Evolutionary conservation across 2,797 vertebrate genomes (phyloP), one percentile per base, ranked within the genome.

Genomic region (Aeoliscus strigatus): DNA sequence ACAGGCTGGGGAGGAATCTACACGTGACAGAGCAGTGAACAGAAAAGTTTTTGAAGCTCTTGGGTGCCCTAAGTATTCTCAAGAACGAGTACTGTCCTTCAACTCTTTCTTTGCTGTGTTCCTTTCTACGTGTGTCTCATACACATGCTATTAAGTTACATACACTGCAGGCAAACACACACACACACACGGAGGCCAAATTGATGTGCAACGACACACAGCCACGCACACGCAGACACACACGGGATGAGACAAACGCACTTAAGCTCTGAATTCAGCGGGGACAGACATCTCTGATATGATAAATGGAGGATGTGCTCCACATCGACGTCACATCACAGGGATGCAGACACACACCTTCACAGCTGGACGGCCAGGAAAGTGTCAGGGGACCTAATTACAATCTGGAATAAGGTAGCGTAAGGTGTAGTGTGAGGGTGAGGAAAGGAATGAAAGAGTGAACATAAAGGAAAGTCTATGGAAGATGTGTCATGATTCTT

Each of bases 351-450:
- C 40, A 52, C 39, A 55, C 50, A 44, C 33, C 2, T 54, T 23
- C 58, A 50, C 60, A 75, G 51, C 70, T 76, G 75, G 73, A 68
- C 73, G 67, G 52, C 35, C 26, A 34, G 42, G 38, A 54, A 27
- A 8, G 47, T 62, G 50, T 67, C 75, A 45, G 39, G 79, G 73
- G 76, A 81, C 28, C 60, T 73, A 66, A 81, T 85, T 81, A 83
- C 2, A 6, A 64, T 56, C 36, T 49, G 45, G 34, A 48, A 56
- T 18, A 21, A 55, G 39, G 28, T 29, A 52, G 47, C 52, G 14
- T 10, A 27, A 54, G 59, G 48, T 70, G 51, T 47, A 67, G 51
- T 35, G 52, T 28, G 17, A 53, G 54, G 52, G 63, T 57, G 41
- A 76, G 36, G 18, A 26, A 54, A 51, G 25, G 64, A 45, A 48